Percentiles rank a stretch among this genome's conserved stretches.
These are phyloP conservation scores for Athripsodes cinereus DNA, from an alignment of 2,888 invertebrate genomes.

Conservation along the genomic window DNA sequence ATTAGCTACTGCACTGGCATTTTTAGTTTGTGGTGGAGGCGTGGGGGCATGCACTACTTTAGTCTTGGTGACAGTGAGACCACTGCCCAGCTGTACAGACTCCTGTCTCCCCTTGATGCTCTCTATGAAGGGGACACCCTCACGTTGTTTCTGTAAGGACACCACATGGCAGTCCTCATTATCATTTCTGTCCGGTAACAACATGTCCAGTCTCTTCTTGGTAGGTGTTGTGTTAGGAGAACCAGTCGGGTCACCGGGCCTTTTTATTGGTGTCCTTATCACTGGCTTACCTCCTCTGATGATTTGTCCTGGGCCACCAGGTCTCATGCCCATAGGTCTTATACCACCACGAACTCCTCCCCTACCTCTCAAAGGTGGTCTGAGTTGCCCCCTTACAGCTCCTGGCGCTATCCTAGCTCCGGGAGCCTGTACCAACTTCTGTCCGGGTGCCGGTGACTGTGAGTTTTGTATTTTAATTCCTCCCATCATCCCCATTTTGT, in stretches of 20 bases:
- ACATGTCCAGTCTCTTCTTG: constrained; percentile 55
- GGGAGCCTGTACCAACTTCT: constrained; percentile 35
- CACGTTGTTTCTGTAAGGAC: constrained; percentile 66
- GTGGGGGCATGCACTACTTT: constrained; percentile 37
- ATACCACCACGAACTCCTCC: constrained; percentile 39
- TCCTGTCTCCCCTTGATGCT: constrained; percentile 62
- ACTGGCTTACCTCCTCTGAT: constrained; percentile 34
- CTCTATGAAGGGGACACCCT: constrained; percentile 66
- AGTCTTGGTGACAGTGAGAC: constrained; percentile 62
- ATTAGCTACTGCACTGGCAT: constrained; percentile 70
- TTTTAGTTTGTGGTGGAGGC: constrained; percentile 51
- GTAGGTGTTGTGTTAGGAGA: constrained; percentile 32
- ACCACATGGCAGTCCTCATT: constrained; percentile 72
- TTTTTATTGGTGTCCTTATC: constrained; percentile 41
- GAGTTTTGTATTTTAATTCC: constrained; percentile 26
- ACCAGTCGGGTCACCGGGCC: constrained; percentile 32
- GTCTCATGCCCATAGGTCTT: constrained; percentile 29
- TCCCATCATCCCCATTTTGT: background rate
- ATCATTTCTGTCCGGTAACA: constrained; percentile 64
- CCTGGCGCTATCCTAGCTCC: constrained; percentile 22
- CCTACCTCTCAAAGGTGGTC: constrained; percentile 28
- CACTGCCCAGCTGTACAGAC: constrained; percentile 63
- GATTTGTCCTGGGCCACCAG: constrained; percentile 43
- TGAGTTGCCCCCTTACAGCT: constrained; percentile 8
- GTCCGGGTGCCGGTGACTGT: constrained; percentile 36